Evolutionary conservation across 2,113 vertebrate genomes (phyloP).

Genomic region (Sitta europaea): DNA sequence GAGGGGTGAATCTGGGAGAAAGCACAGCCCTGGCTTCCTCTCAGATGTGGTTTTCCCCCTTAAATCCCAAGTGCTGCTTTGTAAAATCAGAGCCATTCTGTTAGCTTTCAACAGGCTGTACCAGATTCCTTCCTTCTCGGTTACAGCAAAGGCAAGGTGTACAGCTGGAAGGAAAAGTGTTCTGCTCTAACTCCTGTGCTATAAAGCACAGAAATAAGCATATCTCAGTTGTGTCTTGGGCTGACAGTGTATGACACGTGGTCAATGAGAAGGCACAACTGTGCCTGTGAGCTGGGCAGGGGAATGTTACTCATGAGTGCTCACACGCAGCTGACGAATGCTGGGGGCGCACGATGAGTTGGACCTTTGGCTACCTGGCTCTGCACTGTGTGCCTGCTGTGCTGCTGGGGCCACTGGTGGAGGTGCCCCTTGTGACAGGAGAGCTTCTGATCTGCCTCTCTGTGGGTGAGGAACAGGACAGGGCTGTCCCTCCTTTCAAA

Average conservation of each 20-base stretch:
- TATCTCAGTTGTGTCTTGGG: background rate
- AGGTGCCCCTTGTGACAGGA: background rate
- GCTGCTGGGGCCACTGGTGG: background rate
- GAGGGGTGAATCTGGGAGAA: background rate
- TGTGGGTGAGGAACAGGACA: background rate
- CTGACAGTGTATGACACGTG: accelerated
- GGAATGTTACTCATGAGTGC: background rate
- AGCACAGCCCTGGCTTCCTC: background rate
- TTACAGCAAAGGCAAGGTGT: background rate
- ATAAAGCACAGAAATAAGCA: background rate
- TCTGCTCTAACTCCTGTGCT: background rate
- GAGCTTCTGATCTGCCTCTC: background rate
- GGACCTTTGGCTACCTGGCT: background rate
- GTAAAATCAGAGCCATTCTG: background rate
- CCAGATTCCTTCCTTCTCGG: background rate
- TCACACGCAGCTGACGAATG: background rate
- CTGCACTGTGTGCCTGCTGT: background rate
- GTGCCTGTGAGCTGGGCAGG: background rate
- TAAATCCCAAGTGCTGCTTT: background rate
- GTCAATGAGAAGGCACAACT: background rate
- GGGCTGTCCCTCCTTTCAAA: background rate
- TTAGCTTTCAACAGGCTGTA: background rate
- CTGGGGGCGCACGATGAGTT: background rate
- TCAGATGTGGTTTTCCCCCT: background rate
- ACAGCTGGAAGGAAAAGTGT: background rate